Conservation (phyloP, 92 coral and sea anemone species). For the Chrysogorgia sp. region DNA sequence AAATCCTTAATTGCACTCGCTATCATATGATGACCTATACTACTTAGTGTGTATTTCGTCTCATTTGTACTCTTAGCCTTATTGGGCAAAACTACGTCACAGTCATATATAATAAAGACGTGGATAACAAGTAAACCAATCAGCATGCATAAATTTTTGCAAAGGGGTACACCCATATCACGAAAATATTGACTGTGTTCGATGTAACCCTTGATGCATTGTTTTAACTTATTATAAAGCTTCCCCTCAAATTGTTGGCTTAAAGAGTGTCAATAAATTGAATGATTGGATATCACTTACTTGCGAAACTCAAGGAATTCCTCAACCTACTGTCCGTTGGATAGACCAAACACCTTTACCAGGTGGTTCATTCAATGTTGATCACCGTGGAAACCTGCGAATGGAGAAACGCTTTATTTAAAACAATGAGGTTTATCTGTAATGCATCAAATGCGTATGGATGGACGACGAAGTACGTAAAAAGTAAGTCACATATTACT, state of each 20-base stretch:
- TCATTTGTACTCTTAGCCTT: too few relatives aligned
- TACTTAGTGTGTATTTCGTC: too few relatives aligned
- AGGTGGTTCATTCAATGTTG: constrained; percentile 58
- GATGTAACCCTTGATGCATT: too few relatives aligned
- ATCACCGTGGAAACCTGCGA: constrained; percentile 50
- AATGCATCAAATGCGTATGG: constrained; percentile 74
- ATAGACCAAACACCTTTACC: constrained; percentile 64
- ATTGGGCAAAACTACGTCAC: too few relatives aligned
- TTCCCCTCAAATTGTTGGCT: constrained; percentile 57
- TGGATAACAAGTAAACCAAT: too few relatives aligned
- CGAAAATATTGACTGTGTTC: too few relatives aligned
- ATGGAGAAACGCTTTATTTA: constrained; percentile 58
- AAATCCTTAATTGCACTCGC: too few relatives aligned
- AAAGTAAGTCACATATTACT: constrained; percentile 53
- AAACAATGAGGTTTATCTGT: constrained; percentile 67
- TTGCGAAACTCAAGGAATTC: constrained; percentile 72
- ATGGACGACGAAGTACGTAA: constrained; percentile 63
- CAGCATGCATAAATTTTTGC: too few relatives aligned
- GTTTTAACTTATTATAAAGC: constrained; percentile 52
- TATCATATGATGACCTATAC: too few relatives aligned
- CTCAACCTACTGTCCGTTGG: constrained; percentile 75
- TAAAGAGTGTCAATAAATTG: constrained; percentile 30
- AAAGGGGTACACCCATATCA: too few relatives aligned
- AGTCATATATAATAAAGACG: too few relatives aligned
- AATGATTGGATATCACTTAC: constrained; percentile 46